Evolutionary conservation across 92 coral and sea anemone genomes (phyloP).

Genomic region (Virgularia gustaviana): DNA sequence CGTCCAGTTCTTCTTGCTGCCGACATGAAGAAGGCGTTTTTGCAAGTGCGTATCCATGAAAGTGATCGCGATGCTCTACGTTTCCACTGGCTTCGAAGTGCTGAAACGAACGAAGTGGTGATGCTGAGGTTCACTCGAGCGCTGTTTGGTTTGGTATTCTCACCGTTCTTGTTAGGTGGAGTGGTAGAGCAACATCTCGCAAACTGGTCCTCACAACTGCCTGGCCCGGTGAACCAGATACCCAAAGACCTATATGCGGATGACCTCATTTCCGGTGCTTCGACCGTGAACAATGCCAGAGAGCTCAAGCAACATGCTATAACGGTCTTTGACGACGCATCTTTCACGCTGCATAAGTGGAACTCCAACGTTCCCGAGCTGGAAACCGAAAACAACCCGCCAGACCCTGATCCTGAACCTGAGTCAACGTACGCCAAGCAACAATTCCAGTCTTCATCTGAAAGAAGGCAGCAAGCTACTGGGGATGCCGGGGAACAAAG

Average conservation of each 20-base stretch:
- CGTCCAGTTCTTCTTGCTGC: slow-evolving; percentile 40
- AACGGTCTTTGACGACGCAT: no score
- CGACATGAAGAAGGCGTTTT: slow-evolving; percentile 41
- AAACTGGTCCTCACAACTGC: slow-evolving; percentile 32
- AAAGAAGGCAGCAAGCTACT: slow-evolving; percentile 43
- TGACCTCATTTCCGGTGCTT: no score
- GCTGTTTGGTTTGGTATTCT: slow-evolving; percentile 31
- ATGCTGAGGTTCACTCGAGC: slow-evolving; percentile 37
- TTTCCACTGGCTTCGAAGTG: slow-evolving; percentile 28
- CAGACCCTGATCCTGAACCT: no score
- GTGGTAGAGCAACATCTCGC: slow-evolving; percentile 34
- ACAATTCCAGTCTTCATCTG: background rate
- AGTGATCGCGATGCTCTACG: no score
- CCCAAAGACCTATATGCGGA: no score
- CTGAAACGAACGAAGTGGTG: slow-evolving; percentile 17
- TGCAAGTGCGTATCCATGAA: slow-evolving; percentile 41
- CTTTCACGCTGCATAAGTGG: no score
- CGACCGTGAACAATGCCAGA: background rate
- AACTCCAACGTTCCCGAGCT: no score
- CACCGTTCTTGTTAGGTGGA: slow-evolving; percentile 32
- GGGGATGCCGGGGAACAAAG: slow-evolving; percentile 36
- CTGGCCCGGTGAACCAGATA: no score
- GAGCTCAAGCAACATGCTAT: background rate
- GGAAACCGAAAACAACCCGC: no score
- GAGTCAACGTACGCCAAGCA: no score